Evolutionary conservation across 2,113 vertebrate genomes (phyloP).

Genomic region (Anthoscopus minutus): DNA sequence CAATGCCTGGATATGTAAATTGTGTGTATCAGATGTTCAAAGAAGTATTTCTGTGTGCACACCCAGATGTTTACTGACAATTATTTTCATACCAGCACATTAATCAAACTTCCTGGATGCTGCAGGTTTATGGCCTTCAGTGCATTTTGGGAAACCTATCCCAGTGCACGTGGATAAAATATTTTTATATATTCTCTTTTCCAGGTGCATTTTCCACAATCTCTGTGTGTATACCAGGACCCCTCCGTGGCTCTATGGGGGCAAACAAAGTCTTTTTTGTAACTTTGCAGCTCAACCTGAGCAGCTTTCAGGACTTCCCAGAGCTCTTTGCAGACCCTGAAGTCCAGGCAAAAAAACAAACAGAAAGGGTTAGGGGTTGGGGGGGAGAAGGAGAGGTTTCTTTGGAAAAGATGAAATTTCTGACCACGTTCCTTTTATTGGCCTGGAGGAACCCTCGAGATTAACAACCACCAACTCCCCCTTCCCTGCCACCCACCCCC

Average conservation of each 20-base stretch:
- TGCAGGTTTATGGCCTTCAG: not conserved
- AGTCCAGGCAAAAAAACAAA: slow-evolving; percentile 28
- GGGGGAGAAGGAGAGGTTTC: not conserved
- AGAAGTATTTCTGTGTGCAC: not conserved
- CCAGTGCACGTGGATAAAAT: rapidly evolving
- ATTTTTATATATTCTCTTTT: not conserved
- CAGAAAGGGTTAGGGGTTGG: not conserved
- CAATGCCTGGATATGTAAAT: not conserved
- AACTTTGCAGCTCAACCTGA: not conserved
- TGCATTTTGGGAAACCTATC: not conserved
- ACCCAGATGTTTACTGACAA: not conserved
- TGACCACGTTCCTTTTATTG: slow-evolving; percentile 46
- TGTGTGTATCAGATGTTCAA: rapidly evolving
- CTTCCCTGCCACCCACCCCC: slow-evolving; percentile 18
- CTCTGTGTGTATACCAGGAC: not conserved
- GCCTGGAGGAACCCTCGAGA: slow-evolving; percentile 53
- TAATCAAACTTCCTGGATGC: not conserved
- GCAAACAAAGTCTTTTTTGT: slow-evolving; percentile 51
- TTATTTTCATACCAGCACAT: not conserved
- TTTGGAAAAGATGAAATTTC: slow-evolving; percentile 16
- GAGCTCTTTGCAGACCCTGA: not conserved
- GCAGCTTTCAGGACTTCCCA: not conserved
- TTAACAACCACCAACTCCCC: slow-evolving; percentile 24
- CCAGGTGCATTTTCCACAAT: not conserved
- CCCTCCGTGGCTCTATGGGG: rapidly evolving